phyloP scores from a whole-genome alignment of 2,797 vertebrate genomes.

The Enteromius treurensis region DNA sequence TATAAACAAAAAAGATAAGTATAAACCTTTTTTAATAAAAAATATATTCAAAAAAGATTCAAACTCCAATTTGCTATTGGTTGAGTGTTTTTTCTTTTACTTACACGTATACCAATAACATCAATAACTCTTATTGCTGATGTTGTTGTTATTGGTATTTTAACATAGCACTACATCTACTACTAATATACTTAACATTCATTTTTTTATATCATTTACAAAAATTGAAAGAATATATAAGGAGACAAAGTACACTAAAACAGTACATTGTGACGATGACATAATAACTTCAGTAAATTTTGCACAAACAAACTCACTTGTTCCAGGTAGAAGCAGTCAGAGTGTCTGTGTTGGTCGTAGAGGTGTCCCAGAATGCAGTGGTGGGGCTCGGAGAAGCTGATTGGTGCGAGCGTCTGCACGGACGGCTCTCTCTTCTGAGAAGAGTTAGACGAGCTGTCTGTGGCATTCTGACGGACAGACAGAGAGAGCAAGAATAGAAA shows the following conservation, averaged over 20 bases:
- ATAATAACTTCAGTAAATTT: not conserved
- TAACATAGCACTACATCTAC: too few species aligned
- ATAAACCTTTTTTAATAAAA: too few species aligned
- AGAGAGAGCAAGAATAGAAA: constrained; percentile 23
- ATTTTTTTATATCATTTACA: too few species aligned
- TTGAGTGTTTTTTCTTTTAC: too few species aligned
- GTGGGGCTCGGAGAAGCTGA: constrained; percentile 85
- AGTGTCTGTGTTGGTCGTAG: constrained; percentile 82
- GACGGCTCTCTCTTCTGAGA: constrained; percentile 89
- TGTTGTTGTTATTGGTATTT: too few species aligned
- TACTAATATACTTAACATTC: too few species aligned
- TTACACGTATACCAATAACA: too few species aligned
- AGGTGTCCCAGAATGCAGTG: constrained; percentile 88
- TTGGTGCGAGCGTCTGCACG: constrained; percentile 80
- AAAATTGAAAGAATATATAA: not conserved
- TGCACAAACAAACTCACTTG: constrained; percentile 75
- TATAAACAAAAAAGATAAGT: not conserved
- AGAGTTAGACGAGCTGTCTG: constrained; percentile 98
- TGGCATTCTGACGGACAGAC: constrained; percentile 82
- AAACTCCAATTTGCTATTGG: not conserved
- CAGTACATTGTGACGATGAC: not conserved
- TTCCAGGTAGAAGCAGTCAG: constrained; percentile 87
- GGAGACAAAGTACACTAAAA: not conserved
- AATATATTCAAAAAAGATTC: not conserved
- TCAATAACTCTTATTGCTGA: too few species aligned